Evolutionary conservation across 2,797 vertebrate genomes (phyloP), one percentile per base, ranked within the genome.

Genomic region (Melanotaenia parkinsoni): DNA sequence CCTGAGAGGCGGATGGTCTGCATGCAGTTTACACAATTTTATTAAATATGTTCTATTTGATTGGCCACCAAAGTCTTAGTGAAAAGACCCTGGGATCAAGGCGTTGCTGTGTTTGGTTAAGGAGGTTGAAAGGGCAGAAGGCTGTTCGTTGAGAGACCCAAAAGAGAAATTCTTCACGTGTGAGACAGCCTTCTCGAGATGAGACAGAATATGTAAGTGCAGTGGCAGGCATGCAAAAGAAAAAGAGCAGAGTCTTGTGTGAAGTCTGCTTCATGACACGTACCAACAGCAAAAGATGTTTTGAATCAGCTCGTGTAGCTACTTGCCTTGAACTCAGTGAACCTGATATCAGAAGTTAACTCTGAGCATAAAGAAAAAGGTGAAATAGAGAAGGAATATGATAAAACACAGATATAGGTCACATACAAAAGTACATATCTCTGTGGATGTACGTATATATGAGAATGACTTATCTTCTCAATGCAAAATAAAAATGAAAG

Each of bases 131-230:
- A 50, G 45, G 20, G 45, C 20, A n/a, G 62, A 71, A 58, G 72
- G 67, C 47, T 53, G 67, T 76, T 77, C 65, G 64, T 57, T 26
- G 61, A 67, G 13, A 28, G 61, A 76, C 70, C 71, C 78, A 77
- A 54, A 64, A 80, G 72, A 84, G 74, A 63, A 40, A 61, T 67
- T 82, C 85, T 75, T 64, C 80, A 80, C 82, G 85, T 85, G 88
- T 77, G 86, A 84, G 71, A 74, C 37, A 77, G 65, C 68, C 78
- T 12, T 76, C 84, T 83, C 58, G 14, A 78, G 79, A 86, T 84
- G 81, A 86, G 79, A 85, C 79, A 58, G 76, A 86, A 85, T 86
- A 67, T 73, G 62, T 76, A 81, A 85, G 80, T 37, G 63, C 64
- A 82, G 72, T 78, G 87, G 85, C 80, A 87, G 86, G 86, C 70